Conservation (phyloP, 2,888 invertebrate genomes). For the Troides helena region DNA sequence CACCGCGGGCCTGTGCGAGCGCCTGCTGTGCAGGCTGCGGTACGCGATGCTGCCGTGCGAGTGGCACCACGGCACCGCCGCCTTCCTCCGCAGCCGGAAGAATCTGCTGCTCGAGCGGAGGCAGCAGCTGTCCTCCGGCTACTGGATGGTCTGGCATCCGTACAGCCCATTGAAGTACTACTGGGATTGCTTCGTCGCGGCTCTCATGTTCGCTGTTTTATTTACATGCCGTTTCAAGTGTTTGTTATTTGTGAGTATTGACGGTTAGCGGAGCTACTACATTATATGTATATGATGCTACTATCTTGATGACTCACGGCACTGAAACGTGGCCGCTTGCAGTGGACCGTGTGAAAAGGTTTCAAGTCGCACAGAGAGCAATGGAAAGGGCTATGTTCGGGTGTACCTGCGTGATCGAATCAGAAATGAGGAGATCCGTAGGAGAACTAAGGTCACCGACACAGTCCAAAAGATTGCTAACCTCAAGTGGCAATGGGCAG, state of each 20-base stretch:
- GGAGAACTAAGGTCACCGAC: too few species aligned
- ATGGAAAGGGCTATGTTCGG: too few species aligned
- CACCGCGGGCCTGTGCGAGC: constrained; percentile 39
- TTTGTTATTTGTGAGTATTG: constrained; percentile 46
- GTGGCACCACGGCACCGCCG: constrained; percentile 50
- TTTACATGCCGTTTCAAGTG: constrained; percentile 56
- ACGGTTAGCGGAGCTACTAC: too few species aligned
- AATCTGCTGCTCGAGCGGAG: constrained; percentile 48
- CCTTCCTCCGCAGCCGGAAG: constrained; percentile 47
- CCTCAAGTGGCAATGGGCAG: too few species aligned
- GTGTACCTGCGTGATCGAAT: too few species aligned
- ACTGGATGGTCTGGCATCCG: constrained; percentile 54
- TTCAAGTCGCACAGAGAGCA: too few species aligned
- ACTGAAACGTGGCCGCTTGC: too few species aligned
- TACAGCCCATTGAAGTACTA: constrained; percentile 54
- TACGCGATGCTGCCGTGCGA: constrained; percentile 40
- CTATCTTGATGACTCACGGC: too few species aligned
- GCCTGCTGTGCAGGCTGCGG: constrained; percentile 35
- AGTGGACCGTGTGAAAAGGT: too few species aligned
- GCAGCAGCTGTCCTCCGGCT: constrained; percentile 41
- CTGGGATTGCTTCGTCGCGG: constrained; percentile 46
- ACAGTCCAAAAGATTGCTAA: too few species aligned
- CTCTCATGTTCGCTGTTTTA: constrained; percentile 37
- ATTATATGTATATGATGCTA: too few species aligned
- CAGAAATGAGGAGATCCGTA: too few species aligned